Evolutionary conservation across 2,888 invertebrate genomes (phyloP), one percentile per base, ranked within the genome.

Genomic region (Scaptomyza polygonia): DNA sequence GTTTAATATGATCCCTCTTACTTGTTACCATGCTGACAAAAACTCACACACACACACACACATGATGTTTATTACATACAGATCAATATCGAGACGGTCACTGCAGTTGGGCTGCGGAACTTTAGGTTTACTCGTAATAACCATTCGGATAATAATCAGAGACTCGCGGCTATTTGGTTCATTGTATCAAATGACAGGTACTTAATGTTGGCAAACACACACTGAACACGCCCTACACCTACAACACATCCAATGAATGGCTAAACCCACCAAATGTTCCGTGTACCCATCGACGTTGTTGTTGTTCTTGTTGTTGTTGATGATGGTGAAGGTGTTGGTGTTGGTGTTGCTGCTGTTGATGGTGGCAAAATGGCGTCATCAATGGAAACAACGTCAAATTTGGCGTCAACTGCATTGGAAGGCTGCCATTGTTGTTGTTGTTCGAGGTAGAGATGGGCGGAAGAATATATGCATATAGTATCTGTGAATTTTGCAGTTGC

Each of bases 171-270:
- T 39, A 51, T 68, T 72, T 72, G 56, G 68, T n/a, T 55, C 49
- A 63, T 68, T 67, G 72, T 47, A 57, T 72, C 68, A 43, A 54
- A 63, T 67, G 68, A 67, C 73, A 72, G 71, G 49, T 48, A 45
- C 51, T 72, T 62, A 62, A 44, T 61, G 52, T 30, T 45, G 42
- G 42, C 45, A 43, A 27, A 11, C 25, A 43, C 32, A 11, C 25
- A 5, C 8, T 36, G 18, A 52, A 34, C 63, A 67, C 68, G 67
- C 73, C 68, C 57, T 57, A 56, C 21, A 57, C 61, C 18, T 39
- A 45, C 55, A 47, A 40, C 30, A 45, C 55, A 47, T 44, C 30
- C 42, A 42, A 54, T 43, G 40, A 39, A 34, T 45, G 48, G 16
- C 5, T 8, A n/a, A n/a, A 11, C 14, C 34, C 39, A 4, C 7